Conservation (phyloP, 2,113 vertebrate species). For the Cyanoderma ruficeps region DNA sequence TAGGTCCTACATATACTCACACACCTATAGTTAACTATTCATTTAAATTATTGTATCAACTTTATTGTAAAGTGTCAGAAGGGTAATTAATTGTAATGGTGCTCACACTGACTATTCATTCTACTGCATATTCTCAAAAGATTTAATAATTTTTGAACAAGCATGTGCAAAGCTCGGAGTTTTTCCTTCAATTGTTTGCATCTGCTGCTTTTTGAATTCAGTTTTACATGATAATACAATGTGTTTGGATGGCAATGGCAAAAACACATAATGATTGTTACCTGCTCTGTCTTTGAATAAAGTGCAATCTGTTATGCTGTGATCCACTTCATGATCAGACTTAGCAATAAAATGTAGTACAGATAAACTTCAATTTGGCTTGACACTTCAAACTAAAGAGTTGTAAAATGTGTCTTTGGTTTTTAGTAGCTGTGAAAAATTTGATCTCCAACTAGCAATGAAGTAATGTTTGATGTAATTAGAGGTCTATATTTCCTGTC, state of each 20-base stretch:
- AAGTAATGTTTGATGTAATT: conserved; percentile 4
- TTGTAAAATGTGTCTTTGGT: conserved; percentile 49
- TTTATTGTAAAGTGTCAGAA: not conserved
- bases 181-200: not conserved
- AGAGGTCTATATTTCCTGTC: conserved; percentile 26
- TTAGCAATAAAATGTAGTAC: not conserved
- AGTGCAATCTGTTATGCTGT: not conserved
- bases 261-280: not conserved
- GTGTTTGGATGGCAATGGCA: not conserved
- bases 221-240: not conserved
- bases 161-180: not conserved
- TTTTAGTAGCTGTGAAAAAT: conserved; percentile 43
- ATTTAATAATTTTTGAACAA: not conserved
- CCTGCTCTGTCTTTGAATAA: not conserved
- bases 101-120: not conserved
- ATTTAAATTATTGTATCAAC: not conserved
- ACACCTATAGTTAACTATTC: not conserved
- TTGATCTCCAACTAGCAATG: not conserved
- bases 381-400: conserved; percentile 22
- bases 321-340: not conserved
- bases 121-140: not conserved
- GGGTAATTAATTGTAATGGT: not conserved
- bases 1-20: not conserved
- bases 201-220: not conserved
- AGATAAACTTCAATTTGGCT: conserved; percentile 41